phyloP scores from a whole-genome alignment of 2,888 invertebrate genomes.

The Agrypnus murinus region DNA sequence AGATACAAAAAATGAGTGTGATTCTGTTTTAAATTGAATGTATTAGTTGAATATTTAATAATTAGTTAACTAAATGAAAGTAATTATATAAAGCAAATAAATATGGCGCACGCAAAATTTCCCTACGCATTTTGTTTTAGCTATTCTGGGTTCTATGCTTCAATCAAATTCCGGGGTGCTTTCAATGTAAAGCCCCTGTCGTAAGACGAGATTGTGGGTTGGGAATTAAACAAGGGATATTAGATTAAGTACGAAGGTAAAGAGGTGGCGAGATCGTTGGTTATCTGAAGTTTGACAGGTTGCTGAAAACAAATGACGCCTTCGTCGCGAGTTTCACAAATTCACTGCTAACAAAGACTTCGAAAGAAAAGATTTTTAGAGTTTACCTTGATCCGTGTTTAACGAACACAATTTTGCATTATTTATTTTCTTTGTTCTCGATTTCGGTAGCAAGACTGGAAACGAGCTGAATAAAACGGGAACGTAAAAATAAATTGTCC shows the following conservation, averaged over 20 bases:
- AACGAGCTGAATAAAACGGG: neutral
- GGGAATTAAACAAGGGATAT: constrained; percentile 27
- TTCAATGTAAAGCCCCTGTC: constrained; percentile 24
- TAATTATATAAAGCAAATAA: too few relatives aligned
- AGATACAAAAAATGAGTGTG: too few relatives aligned
- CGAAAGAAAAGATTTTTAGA: constrained; percentile 11
- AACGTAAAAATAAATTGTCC: constrained; percentile 16
- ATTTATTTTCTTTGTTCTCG: constrained; percentile 24
- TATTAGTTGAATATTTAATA: too few relatives aligned
- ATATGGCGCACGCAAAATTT: neutral
- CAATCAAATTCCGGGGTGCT: constrained; percentile 17
- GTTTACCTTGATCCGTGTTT: constrained; percentile 17
- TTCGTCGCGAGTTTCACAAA: constrained; percentile 9
- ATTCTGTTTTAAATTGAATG: too few relatives aligned
- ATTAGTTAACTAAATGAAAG: too few relatives aligned
- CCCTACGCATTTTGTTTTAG: constrained; percentile 1
- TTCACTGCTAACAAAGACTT: constrained; percentile 15
- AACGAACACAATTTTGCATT: constrained; percentile 16
- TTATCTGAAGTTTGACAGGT: constrained; percentile 25
- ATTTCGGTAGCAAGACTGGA: neutral
- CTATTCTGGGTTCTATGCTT: constrained; percentile 3
- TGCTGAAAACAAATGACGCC: constrained; percentile 22
- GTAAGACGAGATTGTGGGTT: constrained; percentile 24
- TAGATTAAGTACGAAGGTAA: constrained; percentile 25
- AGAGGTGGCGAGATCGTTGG: constrained; percentile 26